Conservation (phyloP, 2,113 vertebrate genomes). For the Sterrhoptilus dennistouni region DNA sequence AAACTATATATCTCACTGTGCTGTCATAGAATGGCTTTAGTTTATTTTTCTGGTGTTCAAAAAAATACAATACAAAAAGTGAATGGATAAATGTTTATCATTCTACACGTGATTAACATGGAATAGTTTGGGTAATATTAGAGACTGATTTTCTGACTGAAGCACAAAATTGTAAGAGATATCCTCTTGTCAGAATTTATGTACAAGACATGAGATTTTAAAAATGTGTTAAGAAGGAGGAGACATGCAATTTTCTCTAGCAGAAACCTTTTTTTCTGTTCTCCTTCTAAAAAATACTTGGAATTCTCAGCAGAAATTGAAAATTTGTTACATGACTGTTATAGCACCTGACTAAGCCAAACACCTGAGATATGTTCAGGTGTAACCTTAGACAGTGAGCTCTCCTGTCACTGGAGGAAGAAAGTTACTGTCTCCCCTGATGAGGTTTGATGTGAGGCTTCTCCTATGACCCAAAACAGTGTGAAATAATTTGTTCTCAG, state of each 20-base stretch:
- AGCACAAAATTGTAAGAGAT: not conserved
- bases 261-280: not conserved
- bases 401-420: not conserved
- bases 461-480: not conserved
- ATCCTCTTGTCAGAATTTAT: not conserved
- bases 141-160: not conserved
- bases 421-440: not conserved
- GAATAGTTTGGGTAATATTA: not conserved
- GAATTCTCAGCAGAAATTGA: not conserved
- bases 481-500: not conserved
- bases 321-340: not conserved
- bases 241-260: not conserved
- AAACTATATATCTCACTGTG: not conserved
- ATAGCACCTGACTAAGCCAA: accelerated
- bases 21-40: not conserved
- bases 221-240: not conserved
- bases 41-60: not conserved
- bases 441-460: not conserved
- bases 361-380: not conserved
- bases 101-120: not conserved
- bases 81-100: not conserved
- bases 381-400: not conserved
- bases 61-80: not conserved
- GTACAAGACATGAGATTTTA: not conserved
- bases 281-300: not conserved